These are phyloP conservation scores for Lottia scabra DNA, from an alignment of 2,888 invertebrate species.

Conservation along the genomic window DNA sequence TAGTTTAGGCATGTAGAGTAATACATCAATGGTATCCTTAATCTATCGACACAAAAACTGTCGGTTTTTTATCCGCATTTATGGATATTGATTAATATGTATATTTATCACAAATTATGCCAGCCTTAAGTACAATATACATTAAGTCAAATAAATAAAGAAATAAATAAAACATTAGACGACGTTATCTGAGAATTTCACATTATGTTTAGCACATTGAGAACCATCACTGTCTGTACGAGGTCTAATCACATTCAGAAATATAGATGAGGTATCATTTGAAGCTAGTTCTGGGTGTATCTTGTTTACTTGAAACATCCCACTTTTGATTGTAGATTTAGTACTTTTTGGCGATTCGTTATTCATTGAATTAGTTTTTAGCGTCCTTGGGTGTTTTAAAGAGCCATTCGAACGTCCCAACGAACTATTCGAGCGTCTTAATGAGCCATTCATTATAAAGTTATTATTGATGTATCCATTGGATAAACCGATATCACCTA, in stretches of 20 bases:
- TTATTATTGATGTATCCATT: not conserved
- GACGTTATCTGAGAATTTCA: not conserved
- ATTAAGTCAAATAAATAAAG: too few relatives aligned
- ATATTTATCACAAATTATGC: too few relatives aligned
- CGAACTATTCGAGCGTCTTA: not conserved
- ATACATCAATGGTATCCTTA: too few relatives aligned
- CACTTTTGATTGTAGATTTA: not conserved
- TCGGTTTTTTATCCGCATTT: too few relatives aligned
- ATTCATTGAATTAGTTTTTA: not conserved
- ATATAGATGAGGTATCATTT: not conserved
- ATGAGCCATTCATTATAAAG: not conserved
- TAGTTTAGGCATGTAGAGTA: too few relatives aligned
- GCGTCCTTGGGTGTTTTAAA: not conserved
- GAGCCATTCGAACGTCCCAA: not conserved
- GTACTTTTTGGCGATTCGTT: not conserved
- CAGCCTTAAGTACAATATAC: too few relatives aligned
- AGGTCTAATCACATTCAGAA: not conserved
- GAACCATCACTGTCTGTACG: slow-evolving; percentile 3
- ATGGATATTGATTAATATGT: too few relatives aligned
- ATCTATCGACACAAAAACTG: too few relatives aligned
- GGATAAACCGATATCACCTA: not conserved
- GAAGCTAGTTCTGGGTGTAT: not conserved
- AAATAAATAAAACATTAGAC: too few relatives aligned
- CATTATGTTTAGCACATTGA: not conserved
- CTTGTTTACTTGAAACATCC: not conserved